These are phyloP conservation scores for Elanoides forficatus DNA, from an alignment of 2,113 vertebrate species.

Conservation along the genomic window DNA sequence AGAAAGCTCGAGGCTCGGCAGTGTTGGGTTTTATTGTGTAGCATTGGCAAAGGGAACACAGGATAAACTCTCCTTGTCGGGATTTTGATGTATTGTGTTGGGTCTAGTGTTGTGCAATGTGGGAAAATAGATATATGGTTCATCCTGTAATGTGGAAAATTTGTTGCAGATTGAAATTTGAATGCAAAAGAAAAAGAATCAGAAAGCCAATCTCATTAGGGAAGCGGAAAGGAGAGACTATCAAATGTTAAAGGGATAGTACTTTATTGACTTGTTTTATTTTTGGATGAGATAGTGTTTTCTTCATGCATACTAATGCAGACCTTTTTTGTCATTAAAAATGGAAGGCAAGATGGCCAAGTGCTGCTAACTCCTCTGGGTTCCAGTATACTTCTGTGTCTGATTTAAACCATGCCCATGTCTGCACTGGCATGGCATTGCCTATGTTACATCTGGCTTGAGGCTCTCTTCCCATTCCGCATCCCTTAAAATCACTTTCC, in stretches of 20 bases:
- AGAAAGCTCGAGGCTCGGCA: background rate
- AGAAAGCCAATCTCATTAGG: conserved; percentile 25
- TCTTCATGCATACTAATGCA: background rate
- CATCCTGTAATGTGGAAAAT: conserved; percentile 48
- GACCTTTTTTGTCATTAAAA: background rate
- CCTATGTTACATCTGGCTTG: background rate
- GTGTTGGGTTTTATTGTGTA: background rate
- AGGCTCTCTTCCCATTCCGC: background rate
- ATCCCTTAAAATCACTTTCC: background rate
- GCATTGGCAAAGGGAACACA: background rate
- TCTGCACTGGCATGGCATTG: background rate
- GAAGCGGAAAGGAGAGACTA: background rate
- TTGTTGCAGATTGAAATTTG: conserved; percentile 25
- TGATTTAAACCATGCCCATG: background rate
- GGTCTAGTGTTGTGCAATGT: background rate
- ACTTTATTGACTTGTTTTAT: background rate
- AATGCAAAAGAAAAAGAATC: conserved; percentile 1
- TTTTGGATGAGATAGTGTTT: background rate
- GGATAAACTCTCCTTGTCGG: background rate
- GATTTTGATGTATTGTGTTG: conserved; percentile 21
- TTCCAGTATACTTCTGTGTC: background rate
- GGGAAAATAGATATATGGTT: conserved; percentile 20
- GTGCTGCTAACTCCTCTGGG: background rate
- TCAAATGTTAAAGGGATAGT: conserved; percentile 6
- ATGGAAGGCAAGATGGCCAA: background rate